phyloP scores from a whole-genome alignment of 2,113 vertebrate species.

The Rhinogobius similis region DNA sequence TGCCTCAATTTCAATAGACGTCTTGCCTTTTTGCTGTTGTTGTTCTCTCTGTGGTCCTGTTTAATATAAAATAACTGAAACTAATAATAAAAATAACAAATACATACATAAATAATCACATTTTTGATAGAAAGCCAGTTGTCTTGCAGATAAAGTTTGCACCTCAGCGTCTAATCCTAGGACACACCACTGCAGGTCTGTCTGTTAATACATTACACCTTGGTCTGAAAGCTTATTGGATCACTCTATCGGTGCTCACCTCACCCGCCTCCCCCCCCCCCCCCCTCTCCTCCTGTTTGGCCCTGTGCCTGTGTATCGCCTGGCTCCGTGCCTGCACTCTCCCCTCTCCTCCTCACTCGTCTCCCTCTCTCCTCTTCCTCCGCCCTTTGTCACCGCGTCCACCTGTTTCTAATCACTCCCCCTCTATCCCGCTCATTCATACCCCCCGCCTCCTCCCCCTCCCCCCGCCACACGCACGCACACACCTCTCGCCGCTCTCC shows the following conservation, averaged over 20 bases:
- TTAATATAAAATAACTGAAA: no score
- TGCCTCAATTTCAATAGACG: no score
- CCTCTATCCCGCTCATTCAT: slow-evolving; percentile 50
- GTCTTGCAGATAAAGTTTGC: neutral
- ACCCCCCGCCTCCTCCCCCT: slow-evolving; percentile 35
- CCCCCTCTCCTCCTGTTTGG: slow-evolving; percentile 1
- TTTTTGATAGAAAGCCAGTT: neutral
- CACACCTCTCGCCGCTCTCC: neutral
- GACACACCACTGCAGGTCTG: neutral
- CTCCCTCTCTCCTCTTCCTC: slow-evolving; percentile 73
- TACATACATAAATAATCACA: no score
- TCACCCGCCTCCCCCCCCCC: slow-evolving; percentile 17
- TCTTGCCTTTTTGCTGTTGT: no score
- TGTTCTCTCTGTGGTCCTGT: no score
- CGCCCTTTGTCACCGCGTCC: slow-evolving; percentile 45
- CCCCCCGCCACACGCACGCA: neutral
- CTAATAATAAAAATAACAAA: no score
- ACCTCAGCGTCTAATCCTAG: neutral
- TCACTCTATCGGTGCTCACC: slow-evolving; percentile 41
- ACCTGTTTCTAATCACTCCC: slow-evolving; percentile 58
- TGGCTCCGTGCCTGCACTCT: slow-evolving; percentile 9
- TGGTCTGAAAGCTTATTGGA: slow-evolving; percentile 23
- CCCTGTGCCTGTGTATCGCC: neutral
- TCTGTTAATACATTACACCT: neutral
- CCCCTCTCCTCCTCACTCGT: slow-evolving; percentile 51